These are phyloP conservation scores for Drosophila aldrichi DNA, from an alignment of 2,888 invertebrate species.

Conservation along the genomic window DNA sequence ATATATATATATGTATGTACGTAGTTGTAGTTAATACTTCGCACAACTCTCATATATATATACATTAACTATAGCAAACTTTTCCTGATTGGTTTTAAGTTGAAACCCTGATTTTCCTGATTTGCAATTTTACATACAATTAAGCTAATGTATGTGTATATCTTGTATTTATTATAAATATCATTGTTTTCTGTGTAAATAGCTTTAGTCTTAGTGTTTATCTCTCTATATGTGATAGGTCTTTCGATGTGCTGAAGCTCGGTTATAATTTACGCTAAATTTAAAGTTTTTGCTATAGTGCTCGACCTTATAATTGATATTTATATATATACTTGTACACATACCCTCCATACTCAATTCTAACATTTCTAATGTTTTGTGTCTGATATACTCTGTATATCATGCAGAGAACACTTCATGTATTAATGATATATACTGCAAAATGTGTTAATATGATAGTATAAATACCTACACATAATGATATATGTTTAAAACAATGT, in stretches of 20 bases:
- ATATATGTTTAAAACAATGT: slow-evolving; percentile 23
- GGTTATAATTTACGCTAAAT: slow-evolving; percentile 48
- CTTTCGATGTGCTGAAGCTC: slow-evolving; percentile 68
- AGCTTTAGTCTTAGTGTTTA: slow-evolving; percentile 60
- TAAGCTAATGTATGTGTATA: slow-evolving; percentile 43
- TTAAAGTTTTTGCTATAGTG: slow-evolving; percentile 25
- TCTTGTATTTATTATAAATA: slow-evolving; percentile 16
- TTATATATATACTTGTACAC: slow-evolving; percentile 2
- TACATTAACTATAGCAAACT: slow-evolving; percentile 16
- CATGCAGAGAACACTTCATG: slow-evolving; percentile 4
- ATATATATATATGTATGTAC: slow-evolving; percentile 18
- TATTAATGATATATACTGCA: slow-evolving; percentile 15
- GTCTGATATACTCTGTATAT: slow-evolving; percentile 4
- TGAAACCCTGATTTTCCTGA: slow-evolving; percentile 39
- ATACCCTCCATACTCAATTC: slow-evolving; percentile 20
- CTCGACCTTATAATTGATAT: slow-evolving; percentile 23
- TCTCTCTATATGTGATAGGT: slow-evolving; percentile 75
- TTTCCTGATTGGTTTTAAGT: slow-evolving; percentile 42
- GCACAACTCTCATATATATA: slow-evolving; percentile 51
- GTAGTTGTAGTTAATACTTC: slow-evolving; percentile 46
- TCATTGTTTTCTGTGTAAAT: slow-evolving; percentile 61
- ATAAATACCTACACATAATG: slow-evolving; percentile 9
- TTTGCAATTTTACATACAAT: slow-evolving; percentile 68
- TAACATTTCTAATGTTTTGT: slow-evolving; percentile 1
- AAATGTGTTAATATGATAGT: slow-evolving; percentile 30